phyloP scores from a whole-genome alignment of 2,113 vertebrate species.

The Albula glossodonta region DNA sequence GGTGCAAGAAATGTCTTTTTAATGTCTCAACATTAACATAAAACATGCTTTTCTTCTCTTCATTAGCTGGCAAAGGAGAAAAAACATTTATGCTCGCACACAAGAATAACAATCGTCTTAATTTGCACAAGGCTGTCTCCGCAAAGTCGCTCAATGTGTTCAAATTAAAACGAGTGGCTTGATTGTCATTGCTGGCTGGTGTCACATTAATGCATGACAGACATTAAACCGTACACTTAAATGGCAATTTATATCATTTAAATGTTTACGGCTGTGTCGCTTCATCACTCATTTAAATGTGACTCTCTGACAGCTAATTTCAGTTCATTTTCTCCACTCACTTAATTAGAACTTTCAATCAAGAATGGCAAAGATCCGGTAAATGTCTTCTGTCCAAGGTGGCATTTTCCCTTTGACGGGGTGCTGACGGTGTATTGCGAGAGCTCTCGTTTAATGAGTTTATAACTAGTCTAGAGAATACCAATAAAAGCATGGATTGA shows the following conservation, averaged over 20 bases:
- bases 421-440: constrained; percentile 51
- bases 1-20: constrained; percentile 19
- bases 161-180: constrained; percentile 96
- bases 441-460: constrained; percentile 62
- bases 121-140: constrained; percentile 88
- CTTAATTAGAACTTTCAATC: constrained; percentile 99
- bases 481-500: constrained; percentile 28
- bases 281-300: constrained; percentile 98
- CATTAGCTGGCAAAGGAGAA: constrained; percentile 80
- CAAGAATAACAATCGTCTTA: constrained; percentile 96
- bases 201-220: constrained; percentile 99
- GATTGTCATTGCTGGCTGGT: constrained; percentile 97
- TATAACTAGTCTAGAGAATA: constrained; percentile 46
- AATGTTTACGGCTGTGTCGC: constrained; percentile 89
- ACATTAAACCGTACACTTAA: constrained; percentile 99
- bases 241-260: constrained; percentile 99
- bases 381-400: neutral
- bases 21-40: constrained; percentile 48
- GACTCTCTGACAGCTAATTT: constrained; percentile 98
- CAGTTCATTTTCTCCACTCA: constrained; percentile 87
- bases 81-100: constrained; percentile 84
- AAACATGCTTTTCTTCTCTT: constrained; percentile 71
- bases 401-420: constrained; percentile 68
- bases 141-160: constrained; percentile 96
- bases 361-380: constrained; percentile 39